A percentile compares a stretch with the other conserved stretches of the same genome.
phyloP scores from a whole-genome alignment of 23 tunicate genomes.

The Phallusia fumigata region DNA sequence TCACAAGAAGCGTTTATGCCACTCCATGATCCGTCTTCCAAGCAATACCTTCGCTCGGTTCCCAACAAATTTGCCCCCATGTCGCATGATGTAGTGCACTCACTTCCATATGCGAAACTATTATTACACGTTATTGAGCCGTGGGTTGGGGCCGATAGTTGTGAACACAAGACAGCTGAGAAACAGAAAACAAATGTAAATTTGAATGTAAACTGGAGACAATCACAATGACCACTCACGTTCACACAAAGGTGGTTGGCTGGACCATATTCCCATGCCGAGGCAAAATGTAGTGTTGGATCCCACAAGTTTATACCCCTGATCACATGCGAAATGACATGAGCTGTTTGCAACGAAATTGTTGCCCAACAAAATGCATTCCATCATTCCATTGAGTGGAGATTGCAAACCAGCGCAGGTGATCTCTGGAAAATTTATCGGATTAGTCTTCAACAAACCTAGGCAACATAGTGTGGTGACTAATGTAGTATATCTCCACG shows the following conservation, averaged over 20 bases:
- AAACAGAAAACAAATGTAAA: too few species aligned
- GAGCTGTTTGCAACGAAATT: background rate
- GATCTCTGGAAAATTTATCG: background rate
- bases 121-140: too few species aligned
- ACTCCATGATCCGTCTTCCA: background rate
- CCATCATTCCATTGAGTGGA: background rate
- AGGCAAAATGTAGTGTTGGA: background rate
- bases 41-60: background rate
- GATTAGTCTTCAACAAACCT: too few species aligned
- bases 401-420: background rate
- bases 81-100: background rate
- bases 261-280: background rate
- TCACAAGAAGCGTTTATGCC: background rate
- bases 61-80: background rate
- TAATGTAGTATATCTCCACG: background rate
- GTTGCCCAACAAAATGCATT: background rate
- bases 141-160: too few species aligned
- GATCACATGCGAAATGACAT: background rate
- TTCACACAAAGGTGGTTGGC: background rate
- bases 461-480: background rate
- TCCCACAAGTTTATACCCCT: background rate
- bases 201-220: too few species aligned
- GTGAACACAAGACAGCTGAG: too few species aligned
- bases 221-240: background rate
- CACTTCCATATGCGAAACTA: background rate